These are phyloP conservation scores for Xanthostigma xanthostigma DNA, from an alignment of 2,888 invertebrate genomes.

Conservation along the genomic window DNA sequence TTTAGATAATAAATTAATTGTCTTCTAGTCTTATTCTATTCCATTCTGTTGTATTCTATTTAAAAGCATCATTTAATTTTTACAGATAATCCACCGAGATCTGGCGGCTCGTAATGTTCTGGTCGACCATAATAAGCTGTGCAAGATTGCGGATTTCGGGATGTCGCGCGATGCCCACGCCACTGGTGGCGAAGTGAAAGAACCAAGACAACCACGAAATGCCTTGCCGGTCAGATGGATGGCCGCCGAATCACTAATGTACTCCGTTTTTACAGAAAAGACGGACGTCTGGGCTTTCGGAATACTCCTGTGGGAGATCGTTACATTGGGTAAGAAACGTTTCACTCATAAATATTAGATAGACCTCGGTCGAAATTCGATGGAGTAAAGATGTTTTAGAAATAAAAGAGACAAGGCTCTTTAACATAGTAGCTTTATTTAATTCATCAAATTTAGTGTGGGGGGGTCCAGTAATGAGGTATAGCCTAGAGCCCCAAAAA, in stretches of 20 bases:
- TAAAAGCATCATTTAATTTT: conserved; percentile 10
- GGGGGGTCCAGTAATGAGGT: no score
- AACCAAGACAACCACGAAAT: conserved; percentile 31
- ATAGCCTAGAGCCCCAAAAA: no score
- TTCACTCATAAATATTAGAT: no score
- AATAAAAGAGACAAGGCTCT: no score
- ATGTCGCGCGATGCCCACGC: conserved; percentile 54
- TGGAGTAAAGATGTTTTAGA: no score
- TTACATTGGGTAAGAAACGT: conserved; percentile 49
- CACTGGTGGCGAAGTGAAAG: conserved; percentile 32
- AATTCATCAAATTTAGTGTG: no score
- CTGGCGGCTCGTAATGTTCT: conserved; percentile 70
- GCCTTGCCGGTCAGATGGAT: conserved; percentile 68
- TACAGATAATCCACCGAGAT: conserved; percentile 72
- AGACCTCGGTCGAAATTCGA: no score
- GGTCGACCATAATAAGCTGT: conserved; percentile 70
- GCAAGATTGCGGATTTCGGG: conserved; percentile 81
- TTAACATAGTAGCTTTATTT: no score
- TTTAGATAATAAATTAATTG: no score
- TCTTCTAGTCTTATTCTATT: no score
- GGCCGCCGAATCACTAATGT: conserved; percentile 70
- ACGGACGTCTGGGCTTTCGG: conserved; percentile 82
- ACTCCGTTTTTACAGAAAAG: conserved; percentile 64
- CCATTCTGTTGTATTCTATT: no score
- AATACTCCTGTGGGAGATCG: conserved; percentile 75